Evolutionary conservation across 2,888 invertebrate genomes (phyloP), one percentile per base, ranked within the genome.

Genomic region (Hirtodrosophila cameraria): DNA sequence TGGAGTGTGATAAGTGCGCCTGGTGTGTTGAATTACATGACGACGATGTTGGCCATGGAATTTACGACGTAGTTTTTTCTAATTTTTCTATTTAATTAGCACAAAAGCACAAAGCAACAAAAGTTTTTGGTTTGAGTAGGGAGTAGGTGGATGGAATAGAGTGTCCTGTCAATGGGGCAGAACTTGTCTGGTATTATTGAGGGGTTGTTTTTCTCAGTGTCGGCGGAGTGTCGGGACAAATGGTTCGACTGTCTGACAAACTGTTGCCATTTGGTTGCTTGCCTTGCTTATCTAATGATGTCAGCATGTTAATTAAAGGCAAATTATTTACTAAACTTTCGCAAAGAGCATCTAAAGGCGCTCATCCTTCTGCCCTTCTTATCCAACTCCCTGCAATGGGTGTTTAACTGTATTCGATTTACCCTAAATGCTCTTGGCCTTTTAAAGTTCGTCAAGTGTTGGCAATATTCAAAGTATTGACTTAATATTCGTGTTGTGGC

Each of bases 261-360:
- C 82, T 77, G 78, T 81, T 79, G 78, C 84, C 78, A 84, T 81
- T 75, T 66, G 39, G 61, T 38, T 31, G 53, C 58, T 39, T 53
- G 68, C 64, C 50, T 38, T 31, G 53, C 58, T 39, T 53, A 63
- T 62, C 50, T 86, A 85, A 87, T 88, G 87, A 87, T 86, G 88
- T 86, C 87, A 86, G 77, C 77, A 86, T 85, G 87, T 87, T 89
- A 88, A 88, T 89, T 88, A 89, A 88, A 87, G 82, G 82, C 87
- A 87, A 88, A 88, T 89, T 88, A 87, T 88, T 88, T 86, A 75
- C 85, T 81, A 80, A 88, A 78, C 57, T 62, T 62, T 27, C 39
- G 57, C 41, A 18, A 45, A 55, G 42, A 20, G 12, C 45, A 60
- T 28, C 12, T 13, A 59, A 46, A 52, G 11, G 18, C 50, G 15